Evolutionary conservation across 2,113 vertebrate species (phyloP).

Genomic region (Acanthisitta chloris): DNA sequence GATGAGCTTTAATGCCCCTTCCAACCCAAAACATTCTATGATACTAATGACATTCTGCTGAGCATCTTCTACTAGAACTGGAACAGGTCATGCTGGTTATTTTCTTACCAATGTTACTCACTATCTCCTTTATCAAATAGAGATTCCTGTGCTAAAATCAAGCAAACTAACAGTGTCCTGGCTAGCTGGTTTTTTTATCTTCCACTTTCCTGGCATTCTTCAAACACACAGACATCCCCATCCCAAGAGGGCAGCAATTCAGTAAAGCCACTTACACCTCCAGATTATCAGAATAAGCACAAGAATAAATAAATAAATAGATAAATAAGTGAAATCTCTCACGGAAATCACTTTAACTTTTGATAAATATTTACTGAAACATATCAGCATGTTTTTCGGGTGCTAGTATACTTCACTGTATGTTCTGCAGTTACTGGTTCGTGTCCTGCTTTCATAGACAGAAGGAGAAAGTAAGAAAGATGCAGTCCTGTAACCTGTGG

Average conservation of each 20-base stretch:
- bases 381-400: neutral
- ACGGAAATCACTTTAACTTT: neutral
- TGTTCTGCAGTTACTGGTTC: neutral
- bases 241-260: neutral
- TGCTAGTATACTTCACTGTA: neutral
- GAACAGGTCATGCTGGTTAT: neutral
- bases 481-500: neutral
- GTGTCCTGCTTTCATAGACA: neutral
- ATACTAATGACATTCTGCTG: neutral
- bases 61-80: neutral
- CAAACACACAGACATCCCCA: neutral
- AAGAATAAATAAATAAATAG: neutral
- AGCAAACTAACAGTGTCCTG: neutral
- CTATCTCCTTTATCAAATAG: neutral
- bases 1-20: neutral
- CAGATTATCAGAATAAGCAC: neutral
- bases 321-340: neutral
- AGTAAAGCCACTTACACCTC: neutral
- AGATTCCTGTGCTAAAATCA: neutral
- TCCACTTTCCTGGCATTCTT: neutral
- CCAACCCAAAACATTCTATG: neutral
- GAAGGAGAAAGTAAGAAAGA: neutral
- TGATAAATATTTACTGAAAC: neutral
- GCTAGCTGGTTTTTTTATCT: neutral
- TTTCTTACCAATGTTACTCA: neutral